Base-by-base conservation (phyloP, 1,140 invertebrate species). In the Lasaia peninsularis region DNA sequence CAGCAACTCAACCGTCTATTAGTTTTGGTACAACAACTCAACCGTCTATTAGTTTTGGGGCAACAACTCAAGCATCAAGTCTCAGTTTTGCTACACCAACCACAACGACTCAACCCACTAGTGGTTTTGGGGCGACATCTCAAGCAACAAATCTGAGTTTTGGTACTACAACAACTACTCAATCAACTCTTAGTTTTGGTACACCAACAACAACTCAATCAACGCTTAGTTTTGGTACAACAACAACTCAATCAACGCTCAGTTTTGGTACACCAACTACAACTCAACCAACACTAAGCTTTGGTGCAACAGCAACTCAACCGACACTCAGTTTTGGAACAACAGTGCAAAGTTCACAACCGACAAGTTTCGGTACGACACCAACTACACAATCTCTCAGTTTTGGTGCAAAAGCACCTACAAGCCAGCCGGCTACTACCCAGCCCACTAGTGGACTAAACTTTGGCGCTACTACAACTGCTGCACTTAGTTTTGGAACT, bases 1-100 rank as follows among this genome's bases (percentile, higher is more conserved):
- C 61, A 55, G 34, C 37, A 11, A 50, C 32, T 20, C 67, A 58
- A 31, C 62, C 32, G 9, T 37, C 1, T 12, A 44, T 87, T 18
- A 74, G 64, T 56, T 71, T 56, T 48, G 53, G 53, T 31, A 57
- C 61, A 55, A 44, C 37, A 11, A 50, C 32, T 20, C 67, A 58
- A 31, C 62, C 32, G 9, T 37, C 1, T 12, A 44, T 87, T 18
- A 74, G 64, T 56, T 71, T 56, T 48, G 53, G 53, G 16, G 40
- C 53, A 78, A 52, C 67, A 49, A 61, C 72, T 35, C 71, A 63
- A 9, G 49, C 62, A 31, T 12, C 60, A 6, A 21, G 20, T 48
- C 70, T 86, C 12, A 73, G 64, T 55, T 71, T 56, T 48, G 37
- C 37, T 44, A 44, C 53, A 80, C 51, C 67, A 48, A 57, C 72